phyloP scores from a whole-genome alignment of 2,888 invertebrate species.

The Tupiocoris notatus region DNA sequence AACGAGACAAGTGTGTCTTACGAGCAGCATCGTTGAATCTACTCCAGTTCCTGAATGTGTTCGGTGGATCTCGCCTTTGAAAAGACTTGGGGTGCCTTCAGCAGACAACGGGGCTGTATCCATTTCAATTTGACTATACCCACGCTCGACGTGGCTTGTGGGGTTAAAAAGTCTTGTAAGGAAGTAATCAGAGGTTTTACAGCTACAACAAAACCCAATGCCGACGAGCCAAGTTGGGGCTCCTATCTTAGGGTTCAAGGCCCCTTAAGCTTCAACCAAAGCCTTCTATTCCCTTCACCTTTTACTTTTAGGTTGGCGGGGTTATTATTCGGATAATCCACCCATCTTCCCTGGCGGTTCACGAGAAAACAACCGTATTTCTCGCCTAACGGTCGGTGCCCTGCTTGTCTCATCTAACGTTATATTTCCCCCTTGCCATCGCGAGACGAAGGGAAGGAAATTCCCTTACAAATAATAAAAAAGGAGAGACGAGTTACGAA shows the following conservation, averaged over 20 bases:
- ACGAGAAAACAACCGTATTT: not conserved
- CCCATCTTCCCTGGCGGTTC: conserved; percentile 4
- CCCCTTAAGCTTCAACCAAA: not conserved
- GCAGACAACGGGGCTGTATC: not conserved
- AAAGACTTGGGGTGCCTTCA: not conserved
- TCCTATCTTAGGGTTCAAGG: not conserved
- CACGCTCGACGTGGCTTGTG: not conserved
- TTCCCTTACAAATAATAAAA: conserved; percentile 3
- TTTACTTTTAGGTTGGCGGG: not conserved
- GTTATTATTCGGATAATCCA: conserved; percentile 35
- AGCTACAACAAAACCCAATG: not conserved
- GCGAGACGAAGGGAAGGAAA: not conserved
- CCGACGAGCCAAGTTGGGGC: not conserved
- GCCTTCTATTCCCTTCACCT: not conserved
- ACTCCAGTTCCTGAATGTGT: not conserved
- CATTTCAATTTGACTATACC: conserved; percentile 26
- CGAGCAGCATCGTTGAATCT: not conserved
- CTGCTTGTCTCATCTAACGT: not conserved
- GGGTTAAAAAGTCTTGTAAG: not conserved
- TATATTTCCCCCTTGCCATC: not conserved
- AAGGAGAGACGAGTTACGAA: not conserved
- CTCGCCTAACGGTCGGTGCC: conserved; percentile 12
- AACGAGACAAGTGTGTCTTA: not conserved
- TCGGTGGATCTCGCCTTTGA: not conserved
- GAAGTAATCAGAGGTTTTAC: conserved; percentile 30